These are phyloP conservation scores for Melopsittacus undulatus DNA, from an alignment of 2,797 vertebrate genomes.

Conservation along the genomic window DNA sequence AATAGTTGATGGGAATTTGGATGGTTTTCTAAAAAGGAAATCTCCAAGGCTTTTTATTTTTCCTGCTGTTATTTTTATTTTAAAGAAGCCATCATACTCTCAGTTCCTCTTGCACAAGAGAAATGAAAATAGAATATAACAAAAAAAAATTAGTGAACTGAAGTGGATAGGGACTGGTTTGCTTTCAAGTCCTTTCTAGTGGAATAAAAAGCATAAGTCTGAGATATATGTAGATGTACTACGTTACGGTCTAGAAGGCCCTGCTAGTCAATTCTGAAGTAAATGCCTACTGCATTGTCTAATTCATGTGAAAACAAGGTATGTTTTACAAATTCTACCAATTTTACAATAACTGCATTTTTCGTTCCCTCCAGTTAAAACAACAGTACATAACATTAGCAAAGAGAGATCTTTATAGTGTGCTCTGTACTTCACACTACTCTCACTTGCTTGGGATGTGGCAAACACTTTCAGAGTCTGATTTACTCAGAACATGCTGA, in stretches of 20 bases:
- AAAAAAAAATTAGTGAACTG: background rate
- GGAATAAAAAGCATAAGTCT: background rate
- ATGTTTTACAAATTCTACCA: background rate
- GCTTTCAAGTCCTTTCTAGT: background rate
- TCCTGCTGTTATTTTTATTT: conserved; percentile 20
- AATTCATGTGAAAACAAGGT: background rate
- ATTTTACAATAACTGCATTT: background rate
- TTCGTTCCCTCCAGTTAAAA: background rate
- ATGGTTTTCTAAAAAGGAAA: conserved; percentile 30
- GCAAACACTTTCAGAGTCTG: background rate
- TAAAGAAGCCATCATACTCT: conserved; percentile 10
- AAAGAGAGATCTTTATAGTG: background rate
- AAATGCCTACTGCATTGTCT: background rate
- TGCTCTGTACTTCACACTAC: background rate
- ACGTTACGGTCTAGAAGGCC: background rate
- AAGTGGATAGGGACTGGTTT: background rate
- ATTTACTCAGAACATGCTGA: background rate
- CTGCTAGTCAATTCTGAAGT: background rate
- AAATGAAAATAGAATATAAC: background rate
- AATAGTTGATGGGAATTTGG: background rate
- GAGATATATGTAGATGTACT: background rate
- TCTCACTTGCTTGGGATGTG: background rate
- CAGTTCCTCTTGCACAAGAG: background rate
- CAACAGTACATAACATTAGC: background rate
- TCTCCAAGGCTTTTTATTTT: conserved; percentile 19